phyloP scores from a whole-genome alignment of 2,113 vertebrate species.

The Salvelinus fontinalis region DNA sequence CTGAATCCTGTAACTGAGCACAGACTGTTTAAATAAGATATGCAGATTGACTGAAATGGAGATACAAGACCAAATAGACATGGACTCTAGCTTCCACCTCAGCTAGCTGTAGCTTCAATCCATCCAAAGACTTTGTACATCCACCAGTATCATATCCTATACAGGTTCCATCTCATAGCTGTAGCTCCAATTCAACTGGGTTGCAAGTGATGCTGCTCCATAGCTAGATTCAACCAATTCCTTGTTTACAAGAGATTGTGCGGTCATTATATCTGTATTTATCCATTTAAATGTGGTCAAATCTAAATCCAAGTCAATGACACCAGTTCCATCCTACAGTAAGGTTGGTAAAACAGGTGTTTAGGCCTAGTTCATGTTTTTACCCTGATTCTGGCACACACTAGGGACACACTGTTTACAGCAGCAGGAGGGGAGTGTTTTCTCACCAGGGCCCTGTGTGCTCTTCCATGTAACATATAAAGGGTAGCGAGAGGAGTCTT shows the following conservation, averaged over 20 bases:
- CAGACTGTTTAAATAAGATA: constrained; percentile 57
- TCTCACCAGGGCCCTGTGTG: constrained; percentile 56
- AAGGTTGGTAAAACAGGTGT: too few species aligned
- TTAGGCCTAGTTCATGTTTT: not conserved
- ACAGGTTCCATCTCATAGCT: constrained; percentile 15
- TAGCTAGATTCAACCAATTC: not conserved
- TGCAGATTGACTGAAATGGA: constrained; percentile 55
- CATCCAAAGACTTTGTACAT: constrained; percentile 18
- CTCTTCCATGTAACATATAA: constrained; percentile 33
- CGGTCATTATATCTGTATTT: too few species aligned
- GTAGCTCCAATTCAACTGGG: constrained; percentile 5
- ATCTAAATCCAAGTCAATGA: not conserved
- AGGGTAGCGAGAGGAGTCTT: constrained; percentile 48
- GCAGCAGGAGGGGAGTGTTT: constrained; percentile 42
- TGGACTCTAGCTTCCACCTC: constrained; percentile 31
- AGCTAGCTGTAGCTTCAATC: constrained; percentile 12
- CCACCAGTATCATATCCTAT: constrained; percentile 2
- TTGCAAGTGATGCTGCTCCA: not conserved
- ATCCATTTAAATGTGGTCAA: not conserved
- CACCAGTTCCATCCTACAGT: not conserved
- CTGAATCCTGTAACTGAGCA: constrained; percentile 59
- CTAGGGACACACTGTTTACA: constrained; percentile 36
- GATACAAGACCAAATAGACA: constrained; percentile 47
- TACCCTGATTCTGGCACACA: not conserved
- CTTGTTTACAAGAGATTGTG: not conserved